Evolutionary conservation across 2,888 invertebrate species (phyloP).

Genomic region (Plusia festucae): DNA sequence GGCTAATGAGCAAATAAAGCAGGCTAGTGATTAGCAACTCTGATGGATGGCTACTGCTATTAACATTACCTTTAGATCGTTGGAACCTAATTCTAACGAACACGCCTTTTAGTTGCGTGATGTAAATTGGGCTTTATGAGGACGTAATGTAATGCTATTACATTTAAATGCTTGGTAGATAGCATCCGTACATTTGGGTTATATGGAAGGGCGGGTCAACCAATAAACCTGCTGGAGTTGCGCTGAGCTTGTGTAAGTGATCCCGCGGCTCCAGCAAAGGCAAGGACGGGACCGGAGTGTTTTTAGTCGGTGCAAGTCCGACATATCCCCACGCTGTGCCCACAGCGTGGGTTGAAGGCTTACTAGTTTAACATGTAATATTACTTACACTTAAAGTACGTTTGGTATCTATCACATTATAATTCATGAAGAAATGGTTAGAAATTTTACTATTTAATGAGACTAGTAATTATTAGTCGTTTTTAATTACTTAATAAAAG

Average conservation of each 20-base stretch:
- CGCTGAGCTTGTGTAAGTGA: too few species aligned
- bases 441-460: not conserved
- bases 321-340: too few species aligned
- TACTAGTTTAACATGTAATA: too few species aligned
- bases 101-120: slow-evolving; percentile 8
- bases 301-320: too few species aligned
- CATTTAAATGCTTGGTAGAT: not conserved
- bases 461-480: too few species aligned
- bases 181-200: slow-evolving; percentile 1
- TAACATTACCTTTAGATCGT: slow-evolving; percentile 47
- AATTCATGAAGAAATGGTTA: not conserved
- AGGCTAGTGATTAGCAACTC: slow-evolving; percentile 50
- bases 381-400: too few species aligned
- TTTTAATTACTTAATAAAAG: not conserved
- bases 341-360: too few species aligned
- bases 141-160: not conserved
- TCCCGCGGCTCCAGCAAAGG: too few species aligned
- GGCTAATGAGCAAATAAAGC: slow-evolving; percentile 58
- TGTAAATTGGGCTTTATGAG: not conserved
- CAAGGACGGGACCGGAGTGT: too few species aligned
- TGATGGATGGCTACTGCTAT: slow-evolving; percentile 50
- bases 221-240: too few species aligned
- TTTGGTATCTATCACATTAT: too few species aligned
- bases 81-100: slow-evolving; percentile 20
- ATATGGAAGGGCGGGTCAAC: not conserved